A percentile compares a stretch with the other conserved stretches of the same genome.
phyloP scores from a whole-genome alignment of 2,888 invertebrate species.

The Agonopterix subpropinquella region DNA sequence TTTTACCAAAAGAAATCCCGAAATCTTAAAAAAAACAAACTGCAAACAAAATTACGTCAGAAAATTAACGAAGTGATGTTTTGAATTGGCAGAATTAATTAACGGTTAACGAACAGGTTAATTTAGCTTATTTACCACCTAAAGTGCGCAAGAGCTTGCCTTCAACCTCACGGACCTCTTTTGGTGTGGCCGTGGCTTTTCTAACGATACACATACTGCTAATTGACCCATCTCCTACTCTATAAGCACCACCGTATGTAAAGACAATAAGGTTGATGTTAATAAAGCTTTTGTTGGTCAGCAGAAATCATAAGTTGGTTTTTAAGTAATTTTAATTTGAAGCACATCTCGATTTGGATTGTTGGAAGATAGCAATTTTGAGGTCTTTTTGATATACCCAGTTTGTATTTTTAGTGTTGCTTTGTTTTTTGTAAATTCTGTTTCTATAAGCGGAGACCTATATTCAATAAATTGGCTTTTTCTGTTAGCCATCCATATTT shows the following conservation, averaged over 20 bases:
- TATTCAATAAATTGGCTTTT: too few species aligned
- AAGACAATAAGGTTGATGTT: not conserved
- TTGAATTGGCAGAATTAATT: slow-evolving; percentile 4
- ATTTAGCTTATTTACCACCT: slow-evolving; percentile 2
- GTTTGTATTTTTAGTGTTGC: too few species aligned
- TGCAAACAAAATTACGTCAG: too few species aligned
- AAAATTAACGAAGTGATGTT: not conserved
- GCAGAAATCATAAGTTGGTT: not conserved
- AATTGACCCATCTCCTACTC: not conserved
- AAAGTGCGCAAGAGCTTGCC: slow-evolving; percentile 6
- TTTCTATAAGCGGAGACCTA: too few species aligned
- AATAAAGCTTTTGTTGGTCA: not conserved
- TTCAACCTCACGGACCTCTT: slow-evolving; percentile 7
- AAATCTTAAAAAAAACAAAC: too few species aligned
- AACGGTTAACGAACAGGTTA: slow-evolving; percentile 7
- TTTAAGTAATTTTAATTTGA: not conserved
- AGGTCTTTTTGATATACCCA: too few species aligned
- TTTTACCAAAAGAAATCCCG: too few species aligned
- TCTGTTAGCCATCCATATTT: too few species aligned
- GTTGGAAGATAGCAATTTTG: not conserved
- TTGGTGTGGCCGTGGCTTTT: not conserved
- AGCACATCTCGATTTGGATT: not conserved
- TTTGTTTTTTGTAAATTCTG: too few species aligned
- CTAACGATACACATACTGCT: not conserved
- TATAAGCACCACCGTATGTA: not conserved